These are phyloP conservation scores for Hassar affinis DNA, from an alignment of 2,113 vertebrate genomes.

Conservation along the genomic window DNA sequence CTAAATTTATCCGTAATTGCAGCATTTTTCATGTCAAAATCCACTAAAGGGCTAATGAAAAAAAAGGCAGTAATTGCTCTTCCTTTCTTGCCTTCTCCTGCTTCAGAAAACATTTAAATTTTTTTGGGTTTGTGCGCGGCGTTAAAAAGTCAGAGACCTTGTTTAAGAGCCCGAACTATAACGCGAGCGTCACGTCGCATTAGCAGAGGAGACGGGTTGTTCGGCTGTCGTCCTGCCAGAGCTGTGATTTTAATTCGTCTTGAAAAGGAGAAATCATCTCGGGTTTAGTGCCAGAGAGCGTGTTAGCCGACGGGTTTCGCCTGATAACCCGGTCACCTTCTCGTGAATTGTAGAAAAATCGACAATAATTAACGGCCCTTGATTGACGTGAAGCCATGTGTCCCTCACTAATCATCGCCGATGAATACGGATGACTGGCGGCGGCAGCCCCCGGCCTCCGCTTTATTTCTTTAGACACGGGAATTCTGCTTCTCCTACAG, in stretches of 20 bases:
- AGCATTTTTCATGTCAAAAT: not conserved
- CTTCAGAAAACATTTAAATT: not conserved
- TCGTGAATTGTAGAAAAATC: slow-evolving; percentile 24
- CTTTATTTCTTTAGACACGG: not conserved
- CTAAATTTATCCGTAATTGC: not conserved
- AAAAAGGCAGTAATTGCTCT: not conserved
- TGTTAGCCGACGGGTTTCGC: slow-evolving; percentile 22
- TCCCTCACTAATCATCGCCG: slow-evolving; percentile 20
- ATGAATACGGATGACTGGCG: not conserved
- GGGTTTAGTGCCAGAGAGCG: slow-evolving; percentile 20
- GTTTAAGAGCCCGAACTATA: not conserved
- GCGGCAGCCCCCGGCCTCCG: not conserved
- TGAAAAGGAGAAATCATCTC: slow-evolving; percentile 15
- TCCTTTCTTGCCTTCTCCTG: not conserved
- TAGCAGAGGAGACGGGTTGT: not conserved
- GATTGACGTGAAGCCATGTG: slow-evolving; percentile 30
- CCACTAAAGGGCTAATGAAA: not conserved
- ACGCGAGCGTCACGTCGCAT: not conserved
- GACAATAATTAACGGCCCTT: slow-evolving; percentile 21
- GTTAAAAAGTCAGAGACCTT: not conserved
- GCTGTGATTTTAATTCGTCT: slow-evolving; percentile 2
- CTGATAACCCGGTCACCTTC: slow-evolving; percentile 32
- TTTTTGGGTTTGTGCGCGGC: too few relatives aligned
- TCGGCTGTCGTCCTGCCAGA: not conserved
- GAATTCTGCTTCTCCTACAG: too few relatives aligned